A percentile compares a stretch with the other conserved stretches of the same genome.
These are phyloP conservation scores for Acanthiza pusilla DNA, from an alignment of 2,797 vertebrate genomes.

Conservation along the genomic window DNA sequence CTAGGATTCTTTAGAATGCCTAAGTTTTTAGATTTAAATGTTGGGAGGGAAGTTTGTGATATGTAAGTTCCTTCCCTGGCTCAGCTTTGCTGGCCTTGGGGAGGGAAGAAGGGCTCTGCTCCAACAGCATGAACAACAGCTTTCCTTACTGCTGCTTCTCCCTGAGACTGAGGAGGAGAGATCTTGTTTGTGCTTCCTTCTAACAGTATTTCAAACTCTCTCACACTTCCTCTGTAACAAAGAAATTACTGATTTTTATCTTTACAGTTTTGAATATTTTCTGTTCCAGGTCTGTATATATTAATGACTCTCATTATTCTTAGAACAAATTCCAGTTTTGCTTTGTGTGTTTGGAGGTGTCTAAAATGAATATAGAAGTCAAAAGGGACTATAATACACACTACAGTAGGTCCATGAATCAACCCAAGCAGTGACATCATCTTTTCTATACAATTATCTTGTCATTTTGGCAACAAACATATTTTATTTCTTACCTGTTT, in stretches of 20 bases:
- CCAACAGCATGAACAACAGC: no score
- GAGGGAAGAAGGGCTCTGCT: neutral
- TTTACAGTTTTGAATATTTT: neutral
- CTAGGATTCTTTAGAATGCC: neutral
- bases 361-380: neutral
- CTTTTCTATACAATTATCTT: neutral
- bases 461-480: neutral
- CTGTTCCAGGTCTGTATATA: neutral
- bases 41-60: neutral
- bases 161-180: neutral
- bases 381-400: neutral
- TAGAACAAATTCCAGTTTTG: neutral
- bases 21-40: neutral
- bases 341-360: neutral
- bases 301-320: neutral
- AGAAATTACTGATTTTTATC: neutral
- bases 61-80: neutral
- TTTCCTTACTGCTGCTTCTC: neutral
- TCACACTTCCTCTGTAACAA: neutral
- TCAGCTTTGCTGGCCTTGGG: rapidly evolving
- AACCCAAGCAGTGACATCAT: neutral
- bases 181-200: neutral
- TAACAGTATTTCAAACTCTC: neutral
- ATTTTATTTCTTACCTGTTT: neutral
- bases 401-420: neutral